Evolutionary conservation across 2,113 vertebrate genomes (phyloP), one percentile per base, ranked within the genome.

Genomic region (Sinocyclocheilus grahami): DNA sequence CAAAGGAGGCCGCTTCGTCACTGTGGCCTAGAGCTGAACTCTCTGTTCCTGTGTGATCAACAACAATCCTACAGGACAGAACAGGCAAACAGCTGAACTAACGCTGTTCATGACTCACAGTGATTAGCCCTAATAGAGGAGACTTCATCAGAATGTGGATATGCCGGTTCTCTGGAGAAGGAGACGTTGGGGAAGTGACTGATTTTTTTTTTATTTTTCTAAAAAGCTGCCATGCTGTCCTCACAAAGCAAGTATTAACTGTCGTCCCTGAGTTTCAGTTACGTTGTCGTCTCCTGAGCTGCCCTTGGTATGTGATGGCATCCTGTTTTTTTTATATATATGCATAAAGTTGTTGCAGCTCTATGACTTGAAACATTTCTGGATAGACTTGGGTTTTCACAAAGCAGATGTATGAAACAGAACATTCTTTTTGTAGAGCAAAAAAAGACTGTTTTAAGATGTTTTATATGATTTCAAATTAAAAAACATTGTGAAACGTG

Each of bases 1-100:
- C 16, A 97, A 97, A 95, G 97, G 97, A 76, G 96, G 94, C 87
- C 95, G 98, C 71, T 99, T 98, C 81, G 98, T 99, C 11, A 98
- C 97, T 0, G 98, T 99, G 91, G 97, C 96, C 74, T 93, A 93
- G 90, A 8, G 0, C 5, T n/a, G 62, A 27, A 11, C 18, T 0
- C 11, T 63, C 88, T 13, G n/a, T 53, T 90, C 67, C 24, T 81
- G 42, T 81, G 42, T 2, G 77, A 24, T 11, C 76, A 18, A 69
- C 76, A 12, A 69, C 51, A 16, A 33, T 27, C 51, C 39, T 16
- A 24, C 60, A 83, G 7, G 27, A 58, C 14, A 13, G 30, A 55
- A 30, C 81, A 13, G 39, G 6, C 5, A 39, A 6, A 39, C 39
- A 46, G 74, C 33, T 78, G 48, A 33, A 75, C 13, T 12, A 37